A percentile compares a stretch with the other conserved stretches of the same genome.
phyloP scores from a whole-genome alignment of 2,797 vertebrate genomes.

The Megalops cyprinoides region DNA sequence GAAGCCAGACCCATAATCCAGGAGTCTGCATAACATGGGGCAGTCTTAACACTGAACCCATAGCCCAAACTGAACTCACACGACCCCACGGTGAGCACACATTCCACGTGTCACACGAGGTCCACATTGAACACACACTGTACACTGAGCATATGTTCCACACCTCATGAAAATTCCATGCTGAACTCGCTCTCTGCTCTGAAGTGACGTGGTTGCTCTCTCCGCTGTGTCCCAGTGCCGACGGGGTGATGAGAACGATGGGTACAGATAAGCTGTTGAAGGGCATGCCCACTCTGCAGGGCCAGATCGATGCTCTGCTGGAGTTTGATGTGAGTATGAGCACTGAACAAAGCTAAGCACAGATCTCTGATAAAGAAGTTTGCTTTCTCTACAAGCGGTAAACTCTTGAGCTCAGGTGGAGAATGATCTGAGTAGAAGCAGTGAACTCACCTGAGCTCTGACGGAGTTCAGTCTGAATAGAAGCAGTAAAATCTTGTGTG shows the following conservation, averaged over 20 bases:
- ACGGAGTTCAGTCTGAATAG: background rate
- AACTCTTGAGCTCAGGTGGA: background rate
- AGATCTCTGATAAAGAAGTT: background rate
- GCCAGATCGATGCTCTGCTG: conserved; percentile 94
- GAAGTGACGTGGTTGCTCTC: conserved; percentile 16
- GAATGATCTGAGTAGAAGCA: background rate
- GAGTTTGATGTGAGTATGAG: conserved; percentile 91
- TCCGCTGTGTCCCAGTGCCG: conserved; percentile 75
- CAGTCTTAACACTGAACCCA: too few relatives aligned
- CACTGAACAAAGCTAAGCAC: conserved; percentile 13
- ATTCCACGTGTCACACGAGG: too few relatives aligned
- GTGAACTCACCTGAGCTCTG: background rate
- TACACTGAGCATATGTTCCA: too few relatives aligned
- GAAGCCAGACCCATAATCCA: too few relatives aligned
- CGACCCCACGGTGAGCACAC: too few relatives aligned
- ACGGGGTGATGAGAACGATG: conserved; percentile 97
- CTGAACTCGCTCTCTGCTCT: conserved; percentile 5
- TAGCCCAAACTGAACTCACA: too few relatives aligned
- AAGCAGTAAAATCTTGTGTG: background rate
- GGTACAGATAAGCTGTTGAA: conserved; percentile 94
- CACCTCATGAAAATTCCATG: too few relatives aligned
- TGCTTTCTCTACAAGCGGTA: background rate
- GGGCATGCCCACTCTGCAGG: conserved; percentile 94
- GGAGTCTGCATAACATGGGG: too few relatives aligned
- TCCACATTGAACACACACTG: conserved; percentile 1